phyloP scores from a whole-genome alignment of 2,113 vertebrate species.

The Anhinga rufa region DNA sequence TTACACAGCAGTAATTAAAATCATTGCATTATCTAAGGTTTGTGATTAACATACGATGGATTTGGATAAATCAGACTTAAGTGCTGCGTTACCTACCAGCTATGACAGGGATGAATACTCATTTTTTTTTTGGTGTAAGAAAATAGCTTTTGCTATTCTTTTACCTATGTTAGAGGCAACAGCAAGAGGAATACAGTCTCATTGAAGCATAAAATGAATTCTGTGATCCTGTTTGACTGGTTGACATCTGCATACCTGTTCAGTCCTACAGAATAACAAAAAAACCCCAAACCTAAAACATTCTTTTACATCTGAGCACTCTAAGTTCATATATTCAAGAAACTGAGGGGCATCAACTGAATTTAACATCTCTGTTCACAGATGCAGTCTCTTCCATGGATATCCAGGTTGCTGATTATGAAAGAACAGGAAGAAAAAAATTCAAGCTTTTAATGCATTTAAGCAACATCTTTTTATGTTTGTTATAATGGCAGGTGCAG shows the following conservation, averaged over 20 bases:
- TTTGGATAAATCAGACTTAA: not conserved
- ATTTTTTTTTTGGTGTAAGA: not conserved
- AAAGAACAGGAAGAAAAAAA: not conserved
- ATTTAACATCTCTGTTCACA: not conserved
- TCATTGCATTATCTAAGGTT: not conserved
- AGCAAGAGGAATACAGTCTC: not conserved
- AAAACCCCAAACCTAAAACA: not conserved
- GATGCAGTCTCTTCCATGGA: not conserved
- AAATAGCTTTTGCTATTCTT: not conserved
- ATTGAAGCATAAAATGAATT: not conserved
- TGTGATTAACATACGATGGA: not conserved
- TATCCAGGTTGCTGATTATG: not conserved
- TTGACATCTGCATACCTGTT: not conserved
- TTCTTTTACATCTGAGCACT: not conserved
- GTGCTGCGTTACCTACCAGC: fast-evolving
- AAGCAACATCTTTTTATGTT: not conserved
- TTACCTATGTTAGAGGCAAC: not conserved
- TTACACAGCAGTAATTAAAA: not conserved
- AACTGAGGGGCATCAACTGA: not conserved
- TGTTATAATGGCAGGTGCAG: not conserved
- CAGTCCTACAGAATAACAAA: not conserved
- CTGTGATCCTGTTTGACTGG: not conserved
- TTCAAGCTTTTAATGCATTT: not conserved
- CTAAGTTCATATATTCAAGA: not conserved
- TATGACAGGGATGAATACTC: not conserved